A percentile compares a stretch with the other conserved stretches of the same genome.
Conservation (phyloP, 2,888 invertebrate genomes). For the Tipula confusa region DNA sequence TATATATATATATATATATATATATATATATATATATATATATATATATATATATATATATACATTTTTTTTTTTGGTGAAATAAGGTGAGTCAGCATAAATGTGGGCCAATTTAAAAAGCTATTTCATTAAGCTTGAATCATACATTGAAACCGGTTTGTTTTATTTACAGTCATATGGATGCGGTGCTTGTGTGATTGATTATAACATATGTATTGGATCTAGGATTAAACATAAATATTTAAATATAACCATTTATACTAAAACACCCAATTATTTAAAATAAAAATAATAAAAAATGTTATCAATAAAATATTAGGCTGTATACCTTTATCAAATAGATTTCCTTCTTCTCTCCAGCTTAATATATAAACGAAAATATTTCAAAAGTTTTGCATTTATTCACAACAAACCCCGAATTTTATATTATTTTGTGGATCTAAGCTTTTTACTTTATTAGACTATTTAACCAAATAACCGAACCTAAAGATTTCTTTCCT, state of each 20-base stretch:
- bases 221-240: not conserved
- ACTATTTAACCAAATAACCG: not conserved
- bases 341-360: not conserved
- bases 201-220: not conserved
- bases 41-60: no score
- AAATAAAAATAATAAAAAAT: not conserved
- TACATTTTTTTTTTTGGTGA: not conserved
- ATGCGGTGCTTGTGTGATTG: not conserved
- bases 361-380: not conserved
- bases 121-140: not conserved
- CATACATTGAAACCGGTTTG: not conserved
- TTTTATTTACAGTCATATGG: no score
- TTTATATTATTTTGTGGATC: constrained; percentile 5
- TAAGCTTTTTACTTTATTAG: constrained; percentile 14
- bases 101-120: not conserved
- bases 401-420: constrained; percentile 9
- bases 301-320: constrained; percentile 21
- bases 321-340: constrained; percentile 5
- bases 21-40: no score
- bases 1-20: no score
- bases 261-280: constrained; percentile 25
- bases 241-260: not conserved
- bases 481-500: not conserved
- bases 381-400: not conserved
- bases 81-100: not conserved